Conservation (phyloP, 2,797 vertebrate species). For the Rhinogobio ventralis region DNA sequence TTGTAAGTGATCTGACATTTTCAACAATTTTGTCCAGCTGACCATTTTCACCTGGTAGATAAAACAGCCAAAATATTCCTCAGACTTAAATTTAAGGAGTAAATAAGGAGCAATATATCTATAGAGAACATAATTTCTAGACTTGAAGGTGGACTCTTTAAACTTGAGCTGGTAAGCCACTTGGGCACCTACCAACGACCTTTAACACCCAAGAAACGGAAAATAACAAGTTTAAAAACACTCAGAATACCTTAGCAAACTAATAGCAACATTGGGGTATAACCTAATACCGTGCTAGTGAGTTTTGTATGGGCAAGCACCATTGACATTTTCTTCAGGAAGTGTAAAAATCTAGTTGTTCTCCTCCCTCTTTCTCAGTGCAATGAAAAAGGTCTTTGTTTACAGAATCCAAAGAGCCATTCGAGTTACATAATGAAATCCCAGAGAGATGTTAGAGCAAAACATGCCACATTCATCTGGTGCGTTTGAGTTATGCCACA, state of each 20-base stretch:
- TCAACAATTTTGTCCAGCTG: background rate
- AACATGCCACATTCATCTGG: constrained; percentile 62
- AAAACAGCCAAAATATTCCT: background rate
- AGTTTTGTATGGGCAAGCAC: background rate
- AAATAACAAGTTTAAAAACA: background rate
- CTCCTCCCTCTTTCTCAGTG: background rate
- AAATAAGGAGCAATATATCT: background rate
- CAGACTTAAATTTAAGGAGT: background rate
- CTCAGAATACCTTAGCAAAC: background rate
- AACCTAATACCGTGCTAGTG: background rate
- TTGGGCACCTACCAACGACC: background rate
- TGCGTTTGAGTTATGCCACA: constrained; percentile 47
- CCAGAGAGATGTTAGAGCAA: constrained; percentile 48
- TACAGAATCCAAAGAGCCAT: constrained; percentile 35
- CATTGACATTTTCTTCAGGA: background rate
- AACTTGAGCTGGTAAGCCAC: background rate
- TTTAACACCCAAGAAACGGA: background rate
- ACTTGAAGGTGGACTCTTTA: background rate
- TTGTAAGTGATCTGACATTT: background rate
- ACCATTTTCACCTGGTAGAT: background rate
- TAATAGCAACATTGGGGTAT: background rate
- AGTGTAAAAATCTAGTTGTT: background rate
- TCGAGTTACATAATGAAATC: constrained; percentile 49
- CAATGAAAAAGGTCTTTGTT: background rate
- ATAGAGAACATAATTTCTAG: background rate